These are phyloP conservation scores for Helogale parvula DNA, from an alignment of 2,113 vertebrate genomes.

Conservation along the genomic window DNA sequence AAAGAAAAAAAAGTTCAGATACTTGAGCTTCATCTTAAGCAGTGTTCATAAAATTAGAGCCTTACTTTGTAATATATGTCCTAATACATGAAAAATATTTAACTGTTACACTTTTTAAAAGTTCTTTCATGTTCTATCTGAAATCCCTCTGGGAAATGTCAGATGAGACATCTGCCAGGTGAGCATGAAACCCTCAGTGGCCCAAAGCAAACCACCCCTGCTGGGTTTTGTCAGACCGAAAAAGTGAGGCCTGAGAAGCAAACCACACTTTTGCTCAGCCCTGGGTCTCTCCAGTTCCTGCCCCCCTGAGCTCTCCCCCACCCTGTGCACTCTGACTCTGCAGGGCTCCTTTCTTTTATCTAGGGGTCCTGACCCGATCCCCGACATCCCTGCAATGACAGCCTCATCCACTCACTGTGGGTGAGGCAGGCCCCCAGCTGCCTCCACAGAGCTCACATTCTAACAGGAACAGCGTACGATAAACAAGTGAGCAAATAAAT, in stretches of 20 bases:
- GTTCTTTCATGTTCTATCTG: not conserved
- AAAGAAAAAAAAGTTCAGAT: not conserved
- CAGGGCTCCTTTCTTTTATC: not conserved
- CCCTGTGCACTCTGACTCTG: too few species aligned
- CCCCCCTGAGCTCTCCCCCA: too few species aligned
- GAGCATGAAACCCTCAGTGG: not conserved
- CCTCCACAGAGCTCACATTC: not conserved
- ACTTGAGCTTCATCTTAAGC: not conserved
- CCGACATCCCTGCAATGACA: not conserved
- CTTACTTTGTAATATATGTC: not conserved
- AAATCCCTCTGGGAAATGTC: not conserved
- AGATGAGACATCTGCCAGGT: not conserved
- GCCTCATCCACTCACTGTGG: not conserved
- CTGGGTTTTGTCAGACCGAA: not conserved
- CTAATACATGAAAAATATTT: not conserved
- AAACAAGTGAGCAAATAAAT: not conserved
- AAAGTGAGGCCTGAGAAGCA: not conserved
- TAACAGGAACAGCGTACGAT: rapidly evolving
- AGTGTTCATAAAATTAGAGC: not conserved
- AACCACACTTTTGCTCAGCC: rapidly evolving
- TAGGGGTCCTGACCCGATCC: not conserved
- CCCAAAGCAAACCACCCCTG: not conserved
- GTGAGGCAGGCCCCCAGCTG: not conserved
- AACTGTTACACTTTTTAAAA: not conserved
- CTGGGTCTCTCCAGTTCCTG: rapidly evolving